phyloP scores from a whole-genome alignment of 2,888 invertebrate species.

The Cosmia pyralina region DNA sequence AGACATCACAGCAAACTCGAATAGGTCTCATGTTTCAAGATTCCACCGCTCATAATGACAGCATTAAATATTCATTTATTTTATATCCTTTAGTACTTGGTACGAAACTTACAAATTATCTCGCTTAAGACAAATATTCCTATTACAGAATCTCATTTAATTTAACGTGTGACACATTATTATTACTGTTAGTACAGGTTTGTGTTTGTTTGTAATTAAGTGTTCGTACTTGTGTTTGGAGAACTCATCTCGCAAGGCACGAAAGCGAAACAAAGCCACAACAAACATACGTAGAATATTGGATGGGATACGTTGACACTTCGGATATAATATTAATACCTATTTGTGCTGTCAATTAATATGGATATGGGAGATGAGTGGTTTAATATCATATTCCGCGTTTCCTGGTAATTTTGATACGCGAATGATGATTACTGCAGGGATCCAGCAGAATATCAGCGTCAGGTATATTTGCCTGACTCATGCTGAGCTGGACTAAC shows the following conservation, averaged over 20 bases:
- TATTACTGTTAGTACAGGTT: constrained; percentile 35
- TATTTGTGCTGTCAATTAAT: constrained; percentile 29
- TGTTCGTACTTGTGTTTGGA: constrained; percentile 43
- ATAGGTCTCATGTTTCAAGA: constrained; percentile 1
- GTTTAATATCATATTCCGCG: constrained; percentile 4
- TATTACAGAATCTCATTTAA: constrained; percentile 19
- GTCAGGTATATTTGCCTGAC: too few relatives aligned
- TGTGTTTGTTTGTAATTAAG: constrained; percentile 55
- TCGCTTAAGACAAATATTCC: constrained; percentile 17
- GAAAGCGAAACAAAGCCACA: constrained; percentile 45
- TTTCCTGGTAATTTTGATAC: constrained; percentile 18
- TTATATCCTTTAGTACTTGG: constrained; percentile 4
- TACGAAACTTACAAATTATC: constrained; percentile 21
- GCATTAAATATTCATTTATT: constrained; percentile 12
- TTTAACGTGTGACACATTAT: constrained; percentile 27
- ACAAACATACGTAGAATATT: constrained; percentile 35
- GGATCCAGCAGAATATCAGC: too few relatives aligned
- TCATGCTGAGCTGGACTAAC: too few relatives aligned
- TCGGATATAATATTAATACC: constrained; percentile 16
- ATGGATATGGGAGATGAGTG: not conserved
- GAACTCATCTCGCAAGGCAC: constrained; percentile 40
- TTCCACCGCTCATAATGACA: not conserved
- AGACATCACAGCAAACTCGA: not conserved
- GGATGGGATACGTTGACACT: not conserved
- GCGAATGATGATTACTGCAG: not conserved